Base-by-base conservation (phyloP, 2,888 invertebrate genomes). In the Dendrolimus houi region DNA sequence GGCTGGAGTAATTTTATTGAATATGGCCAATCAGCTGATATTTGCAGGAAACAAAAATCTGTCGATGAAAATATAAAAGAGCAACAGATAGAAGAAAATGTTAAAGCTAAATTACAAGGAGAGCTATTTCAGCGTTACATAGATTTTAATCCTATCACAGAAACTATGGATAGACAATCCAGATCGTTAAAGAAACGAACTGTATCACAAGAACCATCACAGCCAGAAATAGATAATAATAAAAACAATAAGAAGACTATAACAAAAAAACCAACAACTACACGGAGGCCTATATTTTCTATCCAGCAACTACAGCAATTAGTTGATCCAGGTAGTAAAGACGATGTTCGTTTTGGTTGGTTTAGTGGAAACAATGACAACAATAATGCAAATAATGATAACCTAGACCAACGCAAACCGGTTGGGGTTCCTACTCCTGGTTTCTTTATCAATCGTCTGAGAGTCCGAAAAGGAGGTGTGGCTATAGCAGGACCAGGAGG, bases 401-500 rank as follows among this genome's bases (percentile, higher is more conserved):
- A 67, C 60, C 9, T 47, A 9, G 47, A 47, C 47, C 47, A 47
- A 47, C 47, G 47, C 47, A 83, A 77, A 57, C 83, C 84, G 13
- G 68, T 77, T 3, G 79, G 12, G 12, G 7, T 75, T 7, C 85
- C 91, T 0, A 92, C 92, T 61, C 92, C 91, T 61, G 94, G 94
- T 1, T 93, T 95, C 63, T 93, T 94, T 62, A 94, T 95, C 59
- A 94, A 94, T 64, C 92, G 91, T 65, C 74, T 95, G 40, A 94
- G 93, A 77, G 95, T 96, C 17, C 90, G 94, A 60, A 92, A 93
- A 75, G 96, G 96, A 2, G 95, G 96, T 13, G 95, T 96, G 8
- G 95, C 95, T 0, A 95, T 96, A 56, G 96, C 95, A 2, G 95
- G 95, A 0, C 95, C 96, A 0, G 95, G 95, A n/a, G 95, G 95